phyloP scores from a whole-genome alignment of 2,113 vertebrate genomes.

The Daubentonia madagascariensis region DNA sequence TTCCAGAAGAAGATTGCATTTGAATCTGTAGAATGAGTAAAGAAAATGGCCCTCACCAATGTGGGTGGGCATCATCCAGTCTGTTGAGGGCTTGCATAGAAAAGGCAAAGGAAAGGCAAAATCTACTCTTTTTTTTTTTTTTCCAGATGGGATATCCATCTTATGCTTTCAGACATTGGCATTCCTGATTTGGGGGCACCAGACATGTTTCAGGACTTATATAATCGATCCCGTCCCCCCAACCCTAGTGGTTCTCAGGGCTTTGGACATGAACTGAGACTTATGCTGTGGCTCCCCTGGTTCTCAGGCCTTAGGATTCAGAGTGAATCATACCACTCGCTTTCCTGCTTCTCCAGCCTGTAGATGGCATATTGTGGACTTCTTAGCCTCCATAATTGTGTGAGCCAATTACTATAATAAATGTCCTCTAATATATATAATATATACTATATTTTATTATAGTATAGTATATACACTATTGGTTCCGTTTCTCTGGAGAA shows the following conservation, averaged over 20 bases:
- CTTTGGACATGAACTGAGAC: neutral
- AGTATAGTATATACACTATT: neutral
- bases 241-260: neutral
- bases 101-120: neutral
- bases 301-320: neutral
- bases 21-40: neutral
- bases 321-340: neutral
- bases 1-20: neutral
- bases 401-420: neutral
- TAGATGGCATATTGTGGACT: too few species aligned
- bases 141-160: neutral
- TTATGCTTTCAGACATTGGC: neutral
- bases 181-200: neutral
- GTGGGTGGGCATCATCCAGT: neutral
- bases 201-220: neutral
- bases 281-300: accelerated
- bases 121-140: neutral
- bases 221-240: too few species aligned
- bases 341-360: neutral
- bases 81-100: neutral
- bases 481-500: neutral
- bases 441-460: neutral
- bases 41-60: neutral
- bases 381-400: neutral
- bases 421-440: neutral